phyloP scores from a whole-genome alignment of 2,113 vertebrate species.

The Pomatostomus ruficeps region DNA sequence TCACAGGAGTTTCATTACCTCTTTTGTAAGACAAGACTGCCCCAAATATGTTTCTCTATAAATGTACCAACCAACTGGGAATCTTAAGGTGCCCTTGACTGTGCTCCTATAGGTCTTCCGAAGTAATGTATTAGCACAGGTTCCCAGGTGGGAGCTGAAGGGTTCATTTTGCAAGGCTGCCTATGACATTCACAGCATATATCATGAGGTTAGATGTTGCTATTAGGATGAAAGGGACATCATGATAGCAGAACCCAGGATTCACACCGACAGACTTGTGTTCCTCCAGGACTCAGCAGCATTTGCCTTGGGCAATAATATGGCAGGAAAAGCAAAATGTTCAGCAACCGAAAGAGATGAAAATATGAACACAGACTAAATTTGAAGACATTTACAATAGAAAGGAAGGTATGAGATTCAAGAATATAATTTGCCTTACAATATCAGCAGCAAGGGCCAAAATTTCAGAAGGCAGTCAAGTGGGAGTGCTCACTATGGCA shows the following conservation, averaged over 20 bases:
- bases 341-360: background rate
- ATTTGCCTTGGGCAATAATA: slow-evolving; percentile 6
- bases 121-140: background rate
- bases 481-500: background rate
- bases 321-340: background rate
- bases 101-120: background rate
- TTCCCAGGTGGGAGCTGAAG: background rate
- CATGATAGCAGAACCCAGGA: background rate
- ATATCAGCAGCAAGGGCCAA: background rate
- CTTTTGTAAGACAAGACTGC: background rate
- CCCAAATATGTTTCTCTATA: background rate
- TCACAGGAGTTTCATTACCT: background rate
- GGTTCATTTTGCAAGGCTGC: background rate
- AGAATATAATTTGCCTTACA: background rate
- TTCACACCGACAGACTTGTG: background rate
- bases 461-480: background rate
- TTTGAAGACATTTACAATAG: background rate
- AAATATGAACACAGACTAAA: background rate
- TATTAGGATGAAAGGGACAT: background rate
- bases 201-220: background rate
- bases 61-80: background rate
- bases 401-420: background rate
- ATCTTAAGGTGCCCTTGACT: background rate
- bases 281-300: background rate
- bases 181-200: background rate